These are phyloP conservation scores for Brachionus asplanchnoidis DNA, from an alignment of 1,140 invertebrate species.

Conservation along the genomic window DNA sequence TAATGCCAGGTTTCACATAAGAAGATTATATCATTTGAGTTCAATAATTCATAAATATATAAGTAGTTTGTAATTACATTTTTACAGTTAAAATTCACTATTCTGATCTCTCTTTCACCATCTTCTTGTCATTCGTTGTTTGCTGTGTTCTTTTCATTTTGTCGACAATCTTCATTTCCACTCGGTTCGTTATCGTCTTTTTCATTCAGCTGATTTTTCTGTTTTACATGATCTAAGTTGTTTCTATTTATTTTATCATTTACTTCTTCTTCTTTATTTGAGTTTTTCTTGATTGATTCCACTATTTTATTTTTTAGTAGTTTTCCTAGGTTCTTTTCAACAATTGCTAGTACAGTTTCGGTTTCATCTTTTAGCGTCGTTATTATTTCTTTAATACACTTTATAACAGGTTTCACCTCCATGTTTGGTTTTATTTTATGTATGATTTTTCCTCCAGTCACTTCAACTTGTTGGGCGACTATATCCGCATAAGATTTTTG, in stretches of 20 bases:
- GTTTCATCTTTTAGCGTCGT: neutral
- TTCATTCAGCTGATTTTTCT: no score
- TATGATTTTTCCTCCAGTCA: neutral
- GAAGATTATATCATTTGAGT: neutral
- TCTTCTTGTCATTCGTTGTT: neutral
- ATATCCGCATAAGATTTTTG: neutral
- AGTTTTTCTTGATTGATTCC: neutral
- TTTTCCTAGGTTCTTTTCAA: neutral
- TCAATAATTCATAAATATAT: neutral
- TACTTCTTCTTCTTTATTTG: no score
- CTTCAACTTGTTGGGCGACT: neutral
- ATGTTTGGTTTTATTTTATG: neutral
- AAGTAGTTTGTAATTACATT: conserved; percentile 1
- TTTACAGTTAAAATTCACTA: conserved; percentile 26
- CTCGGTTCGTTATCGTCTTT: neutral
- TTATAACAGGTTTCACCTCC: neutral
- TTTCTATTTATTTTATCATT: no score
- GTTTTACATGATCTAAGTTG: no score
- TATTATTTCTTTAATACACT: neutral
- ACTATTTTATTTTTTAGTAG: neutral
- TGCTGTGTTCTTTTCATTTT: neutral
- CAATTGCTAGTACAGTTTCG: neutral
- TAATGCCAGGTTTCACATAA: conserved; percentile 26
- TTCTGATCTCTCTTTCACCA: neutral
- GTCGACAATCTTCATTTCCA: neutral